Conservation (phyloP, 2,797 vertebrate genomes). For the Limosa lapponica region DNA sequence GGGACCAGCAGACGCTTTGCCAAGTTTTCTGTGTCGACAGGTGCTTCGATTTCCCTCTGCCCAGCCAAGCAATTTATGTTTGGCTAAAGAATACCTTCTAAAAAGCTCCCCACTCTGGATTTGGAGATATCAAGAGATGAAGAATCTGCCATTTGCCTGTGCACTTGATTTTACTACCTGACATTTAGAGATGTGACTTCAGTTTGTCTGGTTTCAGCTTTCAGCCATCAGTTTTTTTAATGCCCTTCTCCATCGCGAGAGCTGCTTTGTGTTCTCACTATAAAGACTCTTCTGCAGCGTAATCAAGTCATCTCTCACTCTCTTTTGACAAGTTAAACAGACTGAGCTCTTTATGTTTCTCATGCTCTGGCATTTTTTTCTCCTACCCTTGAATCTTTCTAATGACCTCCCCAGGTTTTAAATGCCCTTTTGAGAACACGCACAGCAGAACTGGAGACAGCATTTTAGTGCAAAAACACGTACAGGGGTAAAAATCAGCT, state of each 20-base stretch:
- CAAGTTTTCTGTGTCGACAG: background rate
- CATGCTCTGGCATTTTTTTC: background rate
- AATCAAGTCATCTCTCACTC: constrained; percentile 15
- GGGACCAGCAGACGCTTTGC: background rate
- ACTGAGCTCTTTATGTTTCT: background rate
- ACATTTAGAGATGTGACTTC: constrained; percentile 14
- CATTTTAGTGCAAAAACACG: background rate
- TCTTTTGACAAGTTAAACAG: constrained; percentile 34
- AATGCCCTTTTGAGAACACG: background rate
- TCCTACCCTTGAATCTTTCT: background rate
- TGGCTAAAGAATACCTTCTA: background rate
- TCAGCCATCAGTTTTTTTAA: background rate
- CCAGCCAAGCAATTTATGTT: background rate
- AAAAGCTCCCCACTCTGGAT: background rate
- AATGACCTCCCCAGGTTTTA: background rate
- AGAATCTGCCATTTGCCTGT: constrained; percentile 8
- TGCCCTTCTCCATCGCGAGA: background rate
- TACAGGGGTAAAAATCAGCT: background rate
- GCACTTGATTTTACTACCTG: constrained; percentile 6
- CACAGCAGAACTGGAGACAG: background rate
- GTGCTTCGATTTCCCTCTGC: background rate
- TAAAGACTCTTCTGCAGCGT: background rate
- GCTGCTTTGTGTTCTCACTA: background rate
- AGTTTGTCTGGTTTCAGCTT: background rate
- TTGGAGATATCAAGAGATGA: background rate